Base-by-base conservation (phyloP, 1,140 invertebrate genomes). In the Lithobius niger region DNA sequence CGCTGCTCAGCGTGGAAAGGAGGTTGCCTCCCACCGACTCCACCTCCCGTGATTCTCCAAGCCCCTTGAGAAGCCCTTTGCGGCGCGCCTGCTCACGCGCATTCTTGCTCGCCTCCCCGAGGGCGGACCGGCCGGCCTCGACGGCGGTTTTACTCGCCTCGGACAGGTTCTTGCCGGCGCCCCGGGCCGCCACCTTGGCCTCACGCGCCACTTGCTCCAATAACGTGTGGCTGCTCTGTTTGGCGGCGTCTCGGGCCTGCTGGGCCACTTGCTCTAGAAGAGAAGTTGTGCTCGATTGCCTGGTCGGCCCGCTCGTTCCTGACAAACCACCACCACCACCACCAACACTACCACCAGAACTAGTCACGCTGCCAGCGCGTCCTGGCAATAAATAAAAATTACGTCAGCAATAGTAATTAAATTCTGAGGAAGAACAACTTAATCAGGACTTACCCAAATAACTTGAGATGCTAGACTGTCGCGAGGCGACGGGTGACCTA, bases 151-250 rank as follows among this genome's bases (percentile, higher is more conserved):
- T 89, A 0, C 85, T 84, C 3, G 78, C 85, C 64, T 84, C 84
- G 55, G 85, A 82, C 21, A 87, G 78, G 47, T 81, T 84, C 63
- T 86, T 86, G 0, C 80, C 80, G 2, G 88, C 88, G 69, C 88
- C 88, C 58, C 83, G 86, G 0, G 88, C 83, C 3, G 87, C 88
- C 69, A 87, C 89, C 64, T 90, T 91, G 0, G 88, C 88, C 63
- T 90, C 85, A 27, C 82, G 78, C 0, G 88, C 90, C 59, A 92
- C 83, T 61, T 88, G 84, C 68, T 91, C 88, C 53, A 92, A 79
- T 0, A 91, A 65, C 0, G 86, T 89, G 4, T 81, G 79, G 66
- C 48, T 50, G 19, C 48, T 27, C 21, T 50, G 48, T 24, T 26
- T 24, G 3, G 24, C 71, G 74, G 1, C 60, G 62, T 13, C 65